Conservation (phyloP, 2,113 vertebrate genomes). For the Miniopterus natalensis region DNA sequence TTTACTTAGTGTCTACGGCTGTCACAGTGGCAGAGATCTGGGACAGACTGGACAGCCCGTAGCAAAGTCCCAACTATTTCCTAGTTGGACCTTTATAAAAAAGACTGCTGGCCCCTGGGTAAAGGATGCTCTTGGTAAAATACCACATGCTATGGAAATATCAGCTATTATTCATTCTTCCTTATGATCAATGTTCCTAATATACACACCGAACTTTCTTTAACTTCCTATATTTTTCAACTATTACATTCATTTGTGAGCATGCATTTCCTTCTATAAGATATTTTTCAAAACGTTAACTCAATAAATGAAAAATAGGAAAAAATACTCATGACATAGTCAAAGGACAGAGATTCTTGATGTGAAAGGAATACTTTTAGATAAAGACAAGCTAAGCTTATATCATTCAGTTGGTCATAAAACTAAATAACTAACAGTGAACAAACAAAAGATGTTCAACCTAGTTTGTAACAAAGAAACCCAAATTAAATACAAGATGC, state of each 20-base stretch:
- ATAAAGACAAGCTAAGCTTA: background rate
- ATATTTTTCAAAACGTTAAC: background rate
- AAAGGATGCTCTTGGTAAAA: background rate
- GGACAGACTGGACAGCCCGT: background rate
- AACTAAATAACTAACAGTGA: background rate
- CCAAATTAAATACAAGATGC: background rate
- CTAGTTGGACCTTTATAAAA: background rate
- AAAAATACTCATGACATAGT: background rate
- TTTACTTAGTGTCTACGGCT: background rate
- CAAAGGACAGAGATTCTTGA: background rate
- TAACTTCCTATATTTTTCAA: background rate
- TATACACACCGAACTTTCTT: background rate
- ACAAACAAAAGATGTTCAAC: background rate
- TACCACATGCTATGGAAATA: background rate
- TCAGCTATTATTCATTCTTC: background rate
- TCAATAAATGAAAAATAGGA: background rate
- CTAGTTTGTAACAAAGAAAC: conserved; percentile 17
- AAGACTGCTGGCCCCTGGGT: background rate
- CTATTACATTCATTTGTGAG: background rate
- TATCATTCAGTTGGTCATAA: background rate
- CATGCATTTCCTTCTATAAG: background rate
- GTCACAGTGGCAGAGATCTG: background rate
- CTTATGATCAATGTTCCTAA: background rate
- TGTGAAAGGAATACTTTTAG: background rate
- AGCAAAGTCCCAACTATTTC: background rate